Base-by-base conservation (phyloP, 1,140 invertebrate genomes). In the Hypsibius dujardini region DNA sequence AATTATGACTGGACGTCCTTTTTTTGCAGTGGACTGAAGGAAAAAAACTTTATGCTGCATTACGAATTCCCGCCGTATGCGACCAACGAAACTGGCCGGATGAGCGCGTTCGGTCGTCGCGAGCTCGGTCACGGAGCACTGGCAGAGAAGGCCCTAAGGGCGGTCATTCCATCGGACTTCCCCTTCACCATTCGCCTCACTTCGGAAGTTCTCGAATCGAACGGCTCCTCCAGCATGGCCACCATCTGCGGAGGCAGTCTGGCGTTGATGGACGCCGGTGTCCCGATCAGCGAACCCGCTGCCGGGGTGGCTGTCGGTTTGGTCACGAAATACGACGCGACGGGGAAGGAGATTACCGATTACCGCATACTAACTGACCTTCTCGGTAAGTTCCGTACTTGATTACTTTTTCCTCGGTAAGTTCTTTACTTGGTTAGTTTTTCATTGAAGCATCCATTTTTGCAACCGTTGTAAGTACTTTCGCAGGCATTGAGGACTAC, bases 11-110 rank as follows among this genome's bases (percentile, higher is more conserved):
- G n/a, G n/a, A n/a, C n/a, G n/a, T n/a, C n/a, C n/a, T n/a, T n/a
- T n/a, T n/a, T 46, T 74, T 83, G 70, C 78, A 93, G 90, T 74
- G 92, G 90, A 47, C 76, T 92, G 47, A 94, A 93, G 80, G 89
- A 94, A 75, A 96, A 96, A 79, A 95, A 94, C 79, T 98, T 98
- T 79, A 95, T 97, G 81, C 82, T 97, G 0, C 93, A 98, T 82
- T 98, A 97, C 82, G 92, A 96, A 82, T 99, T 99, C 81, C 96
- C 95, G 14, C 87, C 91, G 0, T 98, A 91, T 84, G 95, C 95
- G 2, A 95, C 90, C 1, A 95, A 95, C 75, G 94, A 98, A 80
- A 87, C 88, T 70, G 88, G 89, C 1, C 81, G 84, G 69, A 78
- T 83, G 69, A 86, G 85, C 1, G 82, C 83, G 0, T 79, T 84